These are phyloP conservation scores for Sardinella longiceps DNA, from an alignment of 2,797 vertebrate species.

Conservation along the genomic window DNA sequence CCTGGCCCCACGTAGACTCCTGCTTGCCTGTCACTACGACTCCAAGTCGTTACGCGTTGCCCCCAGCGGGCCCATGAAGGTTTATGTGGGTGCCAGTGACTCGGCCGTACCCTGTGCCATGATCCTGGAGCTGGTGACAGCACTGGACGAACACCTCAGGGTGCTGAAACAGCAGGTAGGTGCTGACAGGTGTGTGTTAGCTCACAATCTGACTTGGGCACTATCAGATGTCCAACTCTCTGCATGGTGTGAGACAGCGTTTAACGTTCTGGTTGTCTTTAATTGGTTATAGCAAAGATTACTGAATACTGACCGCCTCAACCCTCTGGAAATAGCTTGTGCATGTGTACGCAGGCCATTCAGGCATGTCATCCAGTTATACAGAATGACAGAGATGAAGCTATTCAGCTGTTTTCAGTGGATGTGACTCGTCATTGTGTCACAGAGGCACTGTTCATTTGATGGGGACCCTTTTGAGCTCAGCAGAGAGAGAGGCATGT, in stretches of 20 bases:
- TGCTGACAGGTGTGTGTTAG: background rate
- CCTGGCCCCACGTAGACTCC: conserved; percentile 73
- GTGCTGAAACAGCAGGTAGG: conserved; percentile 78
- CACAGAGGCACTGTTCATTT: background rate
- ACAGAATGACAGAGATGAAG: background rate
- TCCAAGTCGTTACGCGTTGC: conserved; percentile 81
- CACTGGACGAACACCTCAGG: conserved; percentile 77
- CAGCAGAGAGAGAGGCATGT: background rate
- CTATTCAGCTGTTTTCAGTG: background rate
- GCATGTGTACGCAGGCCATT: background rate
- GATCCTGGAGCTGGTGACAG: conserved; percentile 83
- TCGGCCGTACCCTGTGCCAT: conserved; percentile 90
- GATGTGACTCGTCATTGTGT: background rate
- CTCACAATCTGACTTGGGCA: too few species aligned
- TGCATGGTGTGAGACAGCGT: too few species aligned
- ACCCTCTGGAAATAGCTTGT: background rate
- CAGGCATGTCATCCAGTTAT: background rate
- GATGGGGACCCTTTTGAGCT: background rate
- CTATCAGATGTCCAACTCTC: too few species aligned
- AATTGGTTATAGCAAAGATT: background rate
- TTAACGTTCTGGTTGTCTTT: too few species aligned
- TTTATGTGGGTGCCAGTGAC: conserved; percentile 89
- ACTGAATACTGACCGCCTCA: too few species aligned
- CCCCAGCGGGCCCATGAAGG: conserved; percentile 57
- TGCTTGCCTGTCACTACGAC: conserved; percentile 90